Percentiles rank a stretch among this genome's conserved stretches.
These are phyloP conservation scores for Malurus alboscapulatus DNA, from an alignment of 2,113 vertebrate species.

Conservation along the genomic window DNA sequence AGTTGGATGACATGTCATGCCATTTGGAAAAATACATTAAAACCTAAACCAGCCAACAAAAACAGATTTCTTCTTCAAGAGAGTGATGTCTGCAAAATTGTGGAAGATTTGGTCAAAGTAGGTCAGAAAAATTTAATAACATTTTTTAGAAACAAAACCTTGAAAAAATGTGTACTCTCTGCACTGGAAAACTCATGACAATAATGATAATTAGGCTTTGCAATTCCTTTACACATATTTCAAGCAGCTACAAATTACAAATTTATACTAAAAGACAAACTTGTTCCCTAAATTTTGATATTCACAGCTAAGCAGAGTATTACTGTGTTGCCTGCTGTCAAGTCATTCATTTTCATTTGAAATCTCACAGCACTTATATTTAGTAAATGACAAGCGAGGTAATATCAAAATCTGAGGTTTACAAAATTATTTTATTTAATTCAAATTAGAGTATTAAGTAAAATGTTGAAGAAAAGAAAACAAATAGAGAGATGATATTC, in stretches of 20 bases:
- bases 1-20: neutral
- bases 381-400: neutral
- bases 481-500: neutral
- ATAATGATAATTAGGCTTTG: neutral
- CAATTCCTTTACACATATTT: neutral
- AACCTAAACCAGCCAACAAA: neutral
- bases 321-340: neutral
- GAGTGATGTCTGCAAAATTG: neutral
- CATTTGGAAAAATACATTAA: neutral
- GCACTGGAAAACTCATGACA: neutral
- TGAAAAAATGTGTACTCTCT: neutral
- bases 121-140: neutral
- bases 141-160: neutral
- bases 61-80: neutral
- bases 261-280: neutral
- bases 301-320: neutral
- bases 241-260: neutral
- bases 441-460: neutral
- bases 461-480: neutral
- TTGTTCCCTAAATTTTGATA: neutral
- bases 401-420: conserved; percentile 26
- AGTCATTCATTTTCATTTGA: conserved; percentile 17
- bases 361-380: neutral
- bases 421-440: conserved; percentile 3
- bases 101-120: neutral